A percentile compares a stretch with the other conserved stretches of the same genome.
These are phyloP conservation scores for Parnassius mnemosyne DNA, from an alignment of 2,888 invertebrate genomes.

Conservation along the genomic window DNA sequence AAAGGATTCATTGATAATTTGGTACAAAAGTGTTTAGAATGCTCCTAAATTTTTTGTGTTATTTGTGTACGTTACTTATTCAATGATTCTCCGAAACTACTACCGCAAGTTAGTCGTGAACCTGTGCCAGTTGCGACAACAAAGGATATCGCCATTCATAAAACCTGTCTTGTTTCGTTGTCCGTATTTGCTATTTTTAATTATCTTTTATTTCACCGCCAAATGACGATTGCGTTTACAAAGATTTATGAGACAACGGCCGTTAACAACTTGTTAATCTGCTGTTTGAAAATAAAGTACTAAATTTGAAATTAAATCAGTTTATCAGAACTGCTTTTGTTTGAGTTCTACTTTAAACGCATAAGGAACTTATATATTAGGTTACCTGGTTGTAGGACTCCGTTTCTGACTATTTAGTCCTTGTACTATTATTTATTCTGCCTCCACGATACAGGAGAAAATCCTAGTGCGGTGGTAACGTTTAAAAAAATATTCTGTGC, in stretches of 20 bases:
- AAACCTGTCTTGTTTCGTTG: conserved; percentile 16
- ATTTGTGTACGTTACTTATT: conserved; percentile 25
- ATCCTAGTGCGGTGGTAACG: too few species aligned
- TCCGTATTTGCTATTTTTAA: conserved; percentile 15
- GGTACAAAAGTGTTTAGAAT: conserved; percentile 28
- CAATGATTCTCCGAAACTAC: conserved; percentile 24
- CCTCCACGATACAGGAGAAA: too few species aligned
- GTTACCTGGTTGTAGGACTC: too few species aligned
- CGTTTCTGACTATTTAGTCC: too few species aligned
- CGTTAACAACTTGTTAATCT: too few species aligned
- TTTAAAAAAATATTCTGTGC: too few species aligned
- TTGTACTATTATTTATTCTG: too few species aligned
- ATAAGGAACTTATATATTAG: too few species aligned
- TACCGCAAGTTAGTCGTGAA: conserved; percentile 8
- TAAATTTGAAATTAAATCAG: too few species aligned
- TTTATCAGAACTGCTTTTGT: too few species aligned
- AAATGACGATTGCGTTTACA: conserved; percentile 1
- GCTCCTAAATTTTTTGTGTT: conserved; percentile 24
- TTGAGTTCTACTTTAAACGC: too few species aligned
- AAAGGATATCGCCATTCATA: conserved; percentile 18
- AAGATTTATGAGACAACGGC: background rate
- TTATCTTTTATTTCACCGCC: conserved; percentile 15
- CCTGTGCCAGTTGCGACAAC: conserved; percentile 4
- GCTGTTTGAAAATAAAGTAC: too few species aligned
- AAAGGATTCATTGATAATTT: conserved; percentile 32